Conservation (phyloP, 2,113 vertebrate genomes). For the Polypterus bichir region DNA sequence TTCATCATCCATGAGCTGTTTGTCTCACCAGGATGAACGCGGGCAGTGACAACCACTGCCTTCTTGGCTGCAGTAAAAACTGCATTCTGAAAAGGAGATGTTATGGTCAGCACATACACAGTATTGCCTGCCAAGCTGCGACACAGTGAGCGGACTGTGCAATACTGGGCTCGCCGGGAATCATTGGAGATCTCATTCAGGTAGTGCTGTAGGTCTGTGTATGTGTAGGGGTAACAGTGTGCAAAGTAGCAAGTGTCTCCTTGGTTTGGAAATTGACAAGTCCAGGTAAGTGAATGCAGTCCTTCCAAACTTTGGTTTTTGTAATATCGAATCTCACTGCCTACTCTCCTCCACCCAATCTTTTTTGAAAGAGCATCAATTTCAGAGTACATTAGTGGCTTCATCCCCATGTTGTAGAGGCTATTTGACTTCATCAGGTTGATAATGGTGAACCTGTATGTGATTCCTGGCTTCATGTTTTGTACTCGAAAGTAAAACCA, state of each 20-base stretch:
- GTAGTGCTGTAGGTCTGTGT: conserved; percentile 66
- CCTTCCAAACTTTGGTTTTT: conserved; percentile 22
- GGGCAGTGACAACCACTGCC: conserved; percentile 68
- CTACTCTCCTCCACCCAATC: conserved; percentile 62
- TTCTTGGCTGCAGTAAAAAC: conserved; percentile 37
- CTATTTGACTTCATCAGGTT: conserved; percentile 81
- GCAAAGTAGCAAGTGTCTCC: conserved; percentile 78
- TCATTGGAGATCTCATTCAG: conserved; percentile 44
- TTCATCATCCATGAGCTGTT: conserved; percentile 80
- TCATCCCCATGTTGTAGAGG: conserved; percentile 67
- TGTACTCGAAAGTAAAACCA: conserved; percentile 89
- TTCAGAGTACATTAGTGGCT: conserved; percentile 75
- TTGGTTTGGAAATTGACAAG: conserved; percentile 56
- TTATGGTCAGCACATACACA: conserved; percentile 67
- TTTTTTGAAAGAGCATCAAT: conserved; percentile 39
- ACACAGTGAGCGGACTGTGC: conserved; percentile 62
- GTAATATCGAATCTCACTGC: conserved; percentile 59
- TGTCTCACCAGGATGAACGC: conserved; percentile 77
- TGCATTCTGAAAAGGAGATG: conserved; percentile 28
- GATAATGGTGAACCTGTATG: conserved; percentile 76
- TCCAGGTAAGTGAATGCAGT: conserved; percentile 70
- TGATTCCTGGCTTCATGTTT: conserved; percentile 58
- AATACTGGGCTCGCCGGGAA: conserved; percentile 46
- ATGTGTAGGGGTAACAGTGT: conserved; percentile 84
- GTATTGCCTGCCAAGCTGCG: conserved; percentile 73